Evolutionary conservation across 2,797 vertebrate species (phyloP), one percentile per base, ranked within the genome.

Genomic region (Aphelocoma californica): DNA sequence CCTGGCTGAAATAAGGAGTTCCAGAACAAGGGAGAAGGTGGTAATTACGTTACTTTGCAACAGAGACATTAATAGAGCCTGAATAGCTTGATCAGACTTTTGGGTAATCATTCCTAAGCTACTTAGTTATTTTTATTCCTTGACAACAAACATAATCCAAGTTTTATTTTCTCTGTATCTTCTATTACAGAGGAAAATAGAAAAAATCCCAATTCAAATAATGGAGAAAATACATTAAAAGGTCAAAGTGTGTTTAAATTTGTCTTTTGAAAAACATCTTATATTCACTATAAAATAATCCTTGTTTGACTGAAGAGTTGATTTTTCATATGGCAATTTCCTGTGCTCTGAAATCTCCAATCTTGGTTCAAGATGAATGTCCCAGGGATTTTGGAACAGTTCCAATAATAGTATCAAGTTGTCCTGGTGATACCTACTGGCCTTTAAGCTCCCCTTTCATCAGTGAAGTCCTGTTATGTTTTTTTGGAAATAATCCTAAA

Each of bases 141-240:
- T 77, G 70, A 79, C 32, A 91, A n/a, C 20, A 84, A 64, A 25
- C n/a, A 23, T 61, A 86, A 92, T 86, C 74, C 44, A 78, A 70
- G 32, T 32, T 78, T 34, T 29, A 44, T 65, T 73, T 84, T 74
- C n/a, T 81, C 86, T 80, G 14, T 14, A 16, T 38, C 42, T 47
- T 79, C n/a, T 84, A 16, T 53, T 44, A 65, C 5, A 69, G 31
- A 69, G 9, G 12, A 38, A 84, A 69, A 58, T 12, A 44, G 9
- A 21, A n/a, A 65, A 42, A 42, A 4, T 7, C 0, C 1, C 7
- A 70, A 25, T 38, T 58, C 4, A n/a, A 26, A 86, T 29, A 72
- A 54, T 7, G 6, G 12, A 54, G 9, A 91, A 90, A 86, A 81
- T 21, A 86, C 48, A 72, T 62, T 29, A 25, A 74, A 84, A 84